A percentile compares a stretch with the other conserved stretches of the same genome.
Conservation (phyloP, 2,888 invertebrate species). For the Acronicta psi region DNA sequence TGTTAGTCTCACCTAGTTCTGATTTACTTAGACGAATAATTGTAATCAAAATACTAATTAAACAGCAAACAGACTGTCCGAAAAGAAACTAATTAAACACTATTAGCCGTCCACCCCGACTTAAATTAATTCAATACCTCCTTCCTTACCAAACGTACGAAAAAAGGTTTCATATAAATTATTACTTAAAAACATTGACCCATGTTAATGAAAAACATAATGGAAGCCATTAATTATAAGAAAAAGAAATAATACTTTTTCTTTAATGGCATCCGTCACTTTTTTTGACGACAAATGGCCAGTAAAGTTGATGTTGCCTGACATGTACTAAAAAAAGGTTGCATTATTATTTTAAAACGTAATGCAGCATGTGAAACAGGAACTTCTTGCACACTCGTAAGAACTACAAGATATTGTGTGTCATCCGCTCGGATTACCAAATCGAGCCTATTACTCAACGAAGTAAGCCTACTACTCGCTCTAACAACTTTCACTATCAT, state of each 20-base stretch:
- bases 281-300: background rate
- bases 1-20: too few relatives aligned
- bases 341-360: background rate
- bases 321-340: slow-evolving; percentile 8
- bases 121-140: too few relatives aligned
- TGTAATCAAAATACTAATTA: too few relatives aligned
- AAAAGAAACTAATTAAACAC: too few relatives aligned
- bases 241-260: background rate
- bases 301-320: background rate
- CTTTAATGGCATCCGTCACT: slow-evolving; percentile 2
- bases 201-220: background rate
- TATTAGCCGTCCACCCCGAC: too few relatives aligned
- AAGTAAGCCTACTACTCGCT: slow-evolving; percentile 35
- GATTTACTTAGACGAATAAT: too few relatives aligned
- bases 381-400: slow-evolving; percentile 33
- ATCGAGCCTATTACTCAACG: slow-evolving; percentile 50
- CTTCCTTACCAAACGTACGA: too few relatives aligned
- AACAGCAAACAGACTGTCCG: too few relatives aligned
- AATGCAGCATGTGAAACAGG: slow-evolving; percentile 21
- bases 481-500: slow-evolving; percentile 56
- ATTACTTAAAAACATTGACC: too few relatives aligned
- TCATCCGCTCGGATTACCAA: slow-evolving; percentile 46
- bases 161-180: too few relatives aligned
- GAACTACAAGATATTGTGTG: slow-evolving; percentile 36
- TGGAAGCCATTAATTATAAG: background rate